Base-by-base conservation (phyloP, 2,113 vertebrate species). In the Lampris megalopsis region DNA sequence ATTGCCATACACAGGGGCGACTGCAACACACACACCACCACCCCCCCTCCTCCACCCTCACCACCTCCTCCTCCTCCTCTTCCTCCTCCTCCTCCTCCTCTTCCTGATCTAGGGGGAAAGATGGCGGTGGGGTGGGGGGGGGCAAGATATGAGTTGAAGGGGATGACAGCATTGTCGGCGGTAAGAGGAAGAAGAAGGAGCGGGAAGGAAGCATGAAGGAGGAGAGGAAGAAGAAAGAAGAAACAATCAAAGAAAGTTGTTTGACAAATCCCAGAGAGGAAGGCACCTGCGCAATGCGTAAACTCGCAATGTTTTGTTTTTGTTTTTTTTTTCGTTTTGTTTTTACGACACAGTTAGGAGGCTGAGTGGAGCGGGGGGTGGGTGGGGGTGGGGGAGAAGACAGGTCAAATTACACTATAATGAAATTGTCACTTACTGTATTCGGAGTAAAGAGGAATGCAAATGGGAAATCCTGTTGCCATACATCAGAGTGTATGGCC, bases 1-100 rank as follows among this genome's bases (percentile, higher is more conserved):
- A 91, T 94, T 95, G 95, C 85, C 95, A 97, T 96, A 98, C 97
- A 97, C 96, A 97, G 95, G 95, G 95, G 94, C 94, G 89, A 94
- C 94, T 86, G 94, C 95, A 95, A 95, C 95, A 94, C 94, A 95
- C 94, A 13, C 48, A 50, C 77, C 68, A 47, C 40, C 73, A 8
- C 49, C 2, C 3, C 4, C 77, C 11, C 63, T 47, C 62, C 68
- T 61, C 40, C n/a, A n/a, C n/a, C n/a, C n/a, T n/a, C n/a, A n/a
- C n/a, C n/a, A n/a, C n/a, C n/a, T n/a, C n/a, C n/a, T n/a, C n/a
- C n/a, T n/a, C n/a, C n/a, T n/a, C n/a, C n/a, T n/a, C n/a, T n/a
- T n/a, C n/a, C n/a, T n/a, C n/a, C n/a, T n/a, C n/a, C n/a, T n/a
- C n/a, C n/a, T n/a, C n/a, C n/a, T n/a, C n/a, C n/a, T n/a, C n/a